These are phyloP conservation scores for Urocitellus parryii DNA, from an alignment of 2,113 vertebrate genomes.

Conservation along the genomic window DNA sequence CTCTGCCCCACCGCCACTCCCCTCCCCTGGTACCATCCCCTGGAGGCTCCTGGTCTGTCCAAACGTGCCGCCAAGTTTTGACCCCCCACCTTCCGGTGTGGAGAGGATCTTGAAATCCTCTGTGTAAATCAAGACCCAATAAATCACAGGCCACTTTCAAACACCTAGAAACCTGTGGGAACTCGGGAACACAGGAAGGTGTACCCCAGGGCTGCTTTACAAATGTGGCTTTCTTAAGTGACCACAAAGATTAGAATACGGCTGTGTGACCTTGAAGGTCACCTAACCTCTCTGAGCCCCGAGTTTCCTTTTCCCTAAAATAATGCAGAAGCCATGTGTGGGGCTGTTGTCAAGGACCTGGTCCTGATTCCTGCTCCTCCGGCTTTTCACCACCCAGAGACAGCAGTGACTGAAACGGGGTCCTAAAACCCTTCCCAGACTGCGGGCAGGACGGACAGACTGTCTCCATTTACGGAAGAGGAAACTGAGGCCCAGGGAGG, in stretches of 20 bases:
- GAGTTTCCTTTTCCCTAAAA: neutral
- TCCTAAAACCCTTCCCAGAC: neutral
- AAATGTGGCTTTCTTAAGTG: neutral
- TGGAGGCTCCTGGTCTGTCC: neutral
- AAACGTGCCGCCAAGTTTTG: neutral
- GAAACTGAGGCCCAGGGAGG: neutral
- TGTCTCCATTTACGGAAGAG: neutral
- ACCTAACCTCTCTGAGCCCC: slow-evolving; percentile 16
- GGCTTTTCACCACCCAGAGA: neutral
- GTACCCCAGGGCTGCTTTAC: neutral
- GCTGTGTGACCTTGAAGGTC: neutral
- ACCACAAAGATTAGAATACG: neutral
- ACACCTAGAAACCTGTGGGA: neutral
- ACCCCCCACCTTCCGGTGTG: neutral
- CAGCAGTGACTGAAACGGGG: neutral
- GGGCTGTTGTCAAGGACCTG: neutral
- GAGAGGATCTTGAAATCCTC: neutral
- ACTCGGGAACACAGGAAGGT: neutral
- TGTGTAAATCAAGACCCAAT: neutral
- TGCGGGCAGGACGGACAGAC: neutral
- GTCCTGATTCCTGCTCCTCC: neutral
- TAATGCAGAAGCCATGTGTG: neutral
- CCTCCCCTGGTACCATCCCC: neutral
- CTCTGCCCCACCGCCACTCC: fast-evolving
- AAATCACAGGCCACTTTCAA: neutral